Base-by-base conservation (phyloP, 2,797 vertebrate species). In the Harpagifer antarcticus region DNA sequence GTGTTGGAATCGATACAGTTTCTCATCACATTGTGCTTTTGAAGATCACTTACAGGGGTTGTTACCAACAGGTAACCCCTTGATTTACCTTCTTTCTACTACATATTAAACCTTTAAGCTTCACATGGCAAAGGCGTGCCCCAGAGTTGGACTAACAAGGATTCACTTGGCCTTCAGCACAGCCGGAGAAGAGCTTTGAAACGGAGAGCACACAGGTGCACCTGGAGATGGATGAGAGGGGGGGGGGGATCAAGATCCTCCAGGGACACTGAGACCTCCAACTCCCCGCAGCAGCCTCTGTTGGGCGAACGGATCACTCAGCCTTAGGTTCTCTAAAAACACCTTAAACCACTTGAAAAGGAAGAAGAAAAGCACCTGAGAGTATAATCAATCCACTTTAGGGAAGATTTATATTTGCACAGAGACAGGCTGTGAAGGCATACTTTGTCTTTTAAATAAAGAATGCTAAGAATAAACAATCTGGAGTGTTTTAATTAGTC, bases 181-280 rank as follows among this genome's bases (percentile, higher is more conserved):
- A 89, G 85, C 78, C 61, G 64, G 76, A 73, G 71, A 83, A 70
- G 40, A 43, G 81, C 76, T 91, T 89, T 89, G 61, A 89, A 80
- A 40, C 40, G 76, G 81, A 69, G 70, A 59, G 81, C 79, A 77
- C 75, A 81, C 70, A 80, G 80, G 79, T 86, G 77, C 80, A 83
- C 86, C 69, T 62, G 74, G 84, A 85, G 87, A 89, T 84, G 83
- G 87, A 91, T 92, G 79, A 91, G 87, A 87, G 73, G 42, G 66
- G 76, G 84, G 84, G 68, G 47, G 68, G 78, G 83, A 85, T 90
- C 84, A 83, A 77, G 84, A 80, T 84, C 73, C 87, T 86, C 88
- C 74, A 45, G 85, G 78, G 91, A 91, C 86, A 83, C 76, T 42
- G 72, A 90, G 88, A 87, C 88, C 90, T 85, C 74, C 48, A 91